phyloP scores from a whole-genome alignment of 2,113 vertebrate species.

The Cavia aperea region DNA sequence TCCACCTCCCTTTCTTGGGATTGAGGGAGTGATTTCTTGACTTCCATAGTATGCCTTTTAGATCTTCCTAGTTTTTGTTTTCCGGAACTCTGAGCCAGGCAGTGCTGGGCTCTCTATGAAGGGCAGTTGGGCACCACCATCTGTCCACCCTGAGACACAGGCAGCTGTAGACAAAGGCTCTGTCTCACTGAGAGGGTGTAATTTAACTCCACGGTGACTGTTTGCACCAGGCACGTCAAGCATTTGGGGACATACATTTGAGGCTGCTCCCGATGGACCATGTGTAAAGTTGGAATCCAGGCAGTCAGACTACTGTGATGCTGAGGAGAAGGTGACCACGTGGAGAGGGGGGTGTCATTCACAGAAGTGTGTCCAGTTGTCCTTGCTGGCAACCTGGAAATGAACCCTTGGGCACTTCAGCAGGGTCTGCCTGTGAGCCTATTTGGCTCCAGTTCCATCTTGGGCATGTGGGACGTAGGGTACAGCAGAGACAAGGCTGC shows the following conservation, averaged over 20 bases:
- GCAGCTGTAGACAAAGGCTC: not conserved
- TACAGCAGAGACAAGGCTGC: fast-evolving
- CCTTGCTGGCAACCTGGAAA: not conserved
- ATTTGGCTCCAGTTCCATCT: not conserved
- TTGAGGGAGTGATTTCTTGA: not conserved
- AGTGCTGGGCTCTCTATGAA: not conserved
- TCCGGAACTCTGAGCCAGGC: not conserved
- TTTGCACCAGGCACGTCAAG: not conserved
- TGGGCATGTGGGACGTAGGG: no score
- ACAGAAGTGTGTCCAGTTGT: not conserved
- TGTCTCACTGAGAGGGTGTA: fast-evolving
- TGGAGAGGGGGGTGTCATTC: not conserved
- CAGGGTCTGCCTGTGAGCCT: not conserved
- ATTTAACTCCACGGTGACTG: not conserved
- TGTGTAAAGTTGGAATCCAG: fast-evolving
- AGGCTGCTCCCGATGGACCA: not conserved
- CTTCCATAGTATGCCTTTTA: not conserved
- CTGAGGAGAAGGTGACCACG: not conserved
- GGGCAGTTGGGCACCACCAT: not conserved
- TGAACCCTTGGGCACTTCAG: not conserved
- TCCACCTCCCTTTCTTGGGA: not conserved
- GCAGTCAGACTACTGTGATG: not conserved
- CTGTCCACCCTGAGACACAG: not conserved
- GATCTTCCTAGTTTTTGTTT: not conserved
- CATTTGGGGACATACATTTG: not conserved